Evolutionary conservation across 2,797 vertebrate species (phyloP), one percentile per base, ranked within the genome.

Genomic region (Otolemur crassicaudatus): DNA sequence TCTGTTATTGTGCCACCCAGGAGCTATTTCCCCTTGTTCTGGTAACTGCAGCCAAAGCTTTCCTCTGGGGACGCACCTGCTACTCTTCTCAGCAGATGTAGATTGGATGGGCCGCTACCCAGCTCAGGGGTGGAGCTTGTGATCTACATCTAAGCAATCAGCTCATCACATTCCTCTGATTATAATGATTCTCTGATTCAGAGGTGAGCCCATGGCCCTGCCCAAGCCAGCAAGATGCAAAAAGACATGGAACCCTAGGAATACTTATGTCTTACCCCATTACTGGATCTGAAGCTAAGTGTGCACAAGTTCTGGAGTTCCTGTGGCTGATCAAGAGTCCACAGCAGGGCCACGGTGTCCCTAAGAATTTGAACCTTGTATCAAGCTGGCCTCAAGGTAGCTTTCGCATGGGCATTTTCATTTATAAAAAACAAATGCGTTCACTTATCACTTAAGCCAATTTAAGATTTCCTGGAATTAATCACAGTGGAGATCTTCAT

Each of bases 11-110:
- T 46, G 56, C 16, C 2, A 25, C 43, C 49, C 34, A 40, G 53
- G 72, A 60, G 67, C 88, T 95, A 91, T 93, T 93, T 95, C 92
- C 91, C 83, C 70, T 89, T 94, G 31, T 77, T 83, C 91, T 91
- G 61, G 65, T 77, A 88, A 95, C 75, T 46, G 46, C 86, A 83
- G 81, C 65, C 75, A 89, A 91, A 77, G 29, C 56, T 93, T 84
- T 96, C 77, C 76, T 77, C 67, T 91, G 34, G 72, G 67, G 34
- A 95, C 60, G 60, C 90, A 95, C 70, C 86, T 94, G 92, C 10
- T 77, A 31, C 75, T 85, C 73, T 96, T 49, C 40, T 27, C 19
- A 29, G 72, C 3, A 43, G 60, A 63, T 37, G 56, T 77, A 89
- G 27, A 43, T 1, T 37, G 27, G 58, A 85, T 80, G 31, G 31